Percentiles rank a stretch among this genome's conserved stretches.
These are phyloP conservation scores for Cephus pygmeus DNA, from an alignment of 2,888 invertebrate genomes.

Conservation along the genomic window DNA sequence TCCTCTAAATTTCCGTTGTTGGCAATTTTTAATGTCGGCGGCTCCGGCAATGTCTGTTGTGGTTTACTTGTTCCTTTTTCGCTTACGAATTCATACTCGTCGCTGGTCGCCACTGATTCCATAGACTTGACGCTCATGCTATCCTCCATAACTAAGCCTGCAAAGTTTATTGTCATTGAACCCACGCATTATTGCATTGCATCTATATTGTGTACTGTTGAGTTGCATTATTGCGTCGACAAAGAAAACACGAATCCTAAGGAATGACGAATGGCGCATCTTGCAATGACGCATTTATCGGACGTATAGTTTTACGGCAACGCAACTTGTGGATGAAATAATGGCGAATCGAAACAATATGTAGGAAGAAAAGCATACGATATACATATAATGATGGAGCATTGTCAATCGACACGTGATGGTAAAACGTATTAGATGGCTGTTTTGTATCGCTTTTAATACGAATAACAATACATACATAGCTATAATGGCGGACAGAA, in stretches of 20 bases:
- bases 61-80: slow-evolving; percentile 63
- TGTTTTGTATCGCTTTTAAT: background rate
- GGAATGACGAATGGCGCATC: background rate
- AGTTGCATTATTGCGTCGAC: background rate
- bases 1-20: slow-evolving; percentile 75
- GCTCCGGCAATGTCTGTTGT: slow-evolving; percentile 57
- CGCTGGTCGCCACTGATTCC: slow-evolving; percentile 76
- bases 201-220: background rate
- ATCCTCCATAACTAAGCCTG: slow-evolving; percentile 72
- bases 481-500: background rate
- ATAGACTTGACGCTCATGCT: slow-evolving; percentile 75
- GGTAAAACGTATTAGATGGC: background rate
- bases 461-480: background rate
- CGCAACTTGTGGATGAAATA: background rate
- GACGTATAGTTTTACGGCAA: background rate
- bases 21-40: slow-evolving; percentile 73
- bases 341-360: background rate
- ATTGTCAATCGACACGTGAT: background rate
- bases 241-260: background rate
- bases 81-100: slow-evolving; percentile 77
- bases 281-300: background rate
- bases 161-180: background rate
- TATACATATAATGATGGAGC: background rate
- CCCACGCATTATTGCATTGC: background rate
- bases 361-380: background rate